Conservation (phyloP, 2,113 vertebrate genomes). For the Anthoscopus minutus region DNA sequence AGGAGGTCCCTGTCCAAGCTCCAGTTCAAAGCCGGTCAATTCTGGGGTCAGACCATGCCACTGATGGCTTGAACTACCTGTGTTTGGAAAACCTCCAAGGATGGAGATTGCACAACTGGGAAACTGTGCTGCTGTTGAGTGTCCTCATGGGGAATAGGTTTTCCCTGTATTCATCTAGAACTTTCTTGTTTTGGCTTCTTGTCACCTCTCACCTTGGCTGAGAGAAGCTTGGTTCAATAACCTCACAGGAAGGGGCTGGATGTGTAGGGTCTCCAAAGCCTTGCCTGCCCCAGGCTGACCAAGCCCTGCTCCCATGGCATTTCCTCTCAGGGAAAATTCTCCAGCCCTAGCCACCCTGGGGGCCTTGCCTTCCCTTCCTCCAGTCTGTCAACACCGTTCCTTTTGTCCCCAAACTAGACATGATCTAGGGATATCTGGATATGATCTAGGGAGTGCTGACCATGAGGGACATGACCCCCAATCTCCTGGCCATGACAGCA, state of each 20-base stretch:
- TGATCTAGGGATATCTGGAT: accelerated
- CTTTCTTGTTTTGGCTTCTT: neutral
- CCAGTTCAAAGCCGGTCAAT: neutral
- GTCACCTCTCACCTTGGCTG: neutral
- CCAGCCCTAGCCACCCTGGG: neutral
- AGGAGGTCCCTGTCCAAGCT: neutral
- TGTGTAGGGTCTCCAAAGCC: neutral
- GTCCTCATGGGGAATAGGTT: neutral
- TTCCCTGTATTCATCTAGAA: neutral
- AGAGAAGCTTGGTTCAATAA: neutral
- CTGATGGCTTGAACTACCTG: neutral
- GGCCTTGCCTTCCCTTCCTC: neutral
- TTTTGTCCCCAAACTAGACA: neutral
- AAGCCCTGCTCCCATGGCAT: neutral
- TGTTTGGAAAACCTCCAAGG: neutral
- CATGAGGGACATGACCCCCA: neutral
- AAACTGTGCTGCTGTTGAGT: neutral
- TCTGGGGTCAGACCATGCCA: neutral
- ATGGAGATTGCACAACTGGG: neutral
- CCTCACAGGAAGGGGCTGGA: neutral
- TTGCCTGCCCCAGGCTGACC: neutral
- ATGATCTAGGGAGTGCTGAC: neutral
- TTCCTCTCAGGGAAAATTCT: neutral
- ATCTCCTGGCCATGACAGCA: neutral
- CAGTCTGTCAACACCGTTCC: neutral